Evolutionary conservation across 2,888 invertebrate genomes (phyloP).

Genomic region (Unio pictorum): DNA sequence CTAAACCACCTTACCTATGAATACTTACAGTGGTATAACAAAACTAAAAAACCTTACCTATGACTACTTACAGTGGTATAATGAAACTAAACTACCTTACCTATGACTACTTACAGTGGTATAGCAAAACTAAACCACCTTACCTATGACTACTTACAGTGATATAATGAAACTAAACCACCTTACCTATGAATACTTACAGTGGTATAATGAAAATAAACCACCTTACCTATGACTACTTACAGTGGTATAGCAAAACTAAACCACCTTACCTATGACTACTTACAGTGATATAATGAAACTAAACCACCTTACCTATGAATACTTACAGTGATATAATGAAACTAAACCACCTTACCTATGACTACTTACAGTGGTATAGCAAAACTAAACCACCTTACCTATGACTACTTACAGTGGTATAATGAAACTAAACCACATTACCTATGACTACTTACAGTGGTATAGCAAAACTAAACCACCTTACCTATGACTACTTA

Average conservation of each 20-base stretch:
- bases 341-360: conserved; percentile 39
- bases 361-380: neutral
- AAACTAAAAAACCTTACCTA: conserved; percentile 40
- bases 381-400: conserved; percentile 15
- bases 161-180: neutral
- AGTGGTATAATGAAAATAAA: neutral
- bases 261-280: conserved; percentile 38
- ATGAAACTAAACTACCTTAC: conserved; percentile 27
- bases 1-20: conserved; percentile 38
- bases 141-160: conserved; percentile 33
- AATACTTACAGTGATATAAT: neutral
- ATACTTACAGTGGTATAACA: neutral
- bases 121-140: conserved; percentile 1
- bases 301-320: conserved; percentile 39
- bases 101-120: conserved; percentile 14
- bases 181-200: conserved; percentile 36
- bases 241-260: neutral
- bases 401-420: conserved; percentile 23
- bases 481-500: conserved; percentile 37
- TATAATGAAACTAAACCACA: conserved; percentile 1
- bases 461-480: neutral
- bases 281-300: neutral
- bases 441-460: conserved; percentile 33
- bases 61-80: neutral
- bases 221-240: conserved; percentile 37